These are phyloP conservation scores for Bubo blakistoni DNA, from an alignment of 2,113 vertebrate genomes.

Conservation along the genomic window DNA sequence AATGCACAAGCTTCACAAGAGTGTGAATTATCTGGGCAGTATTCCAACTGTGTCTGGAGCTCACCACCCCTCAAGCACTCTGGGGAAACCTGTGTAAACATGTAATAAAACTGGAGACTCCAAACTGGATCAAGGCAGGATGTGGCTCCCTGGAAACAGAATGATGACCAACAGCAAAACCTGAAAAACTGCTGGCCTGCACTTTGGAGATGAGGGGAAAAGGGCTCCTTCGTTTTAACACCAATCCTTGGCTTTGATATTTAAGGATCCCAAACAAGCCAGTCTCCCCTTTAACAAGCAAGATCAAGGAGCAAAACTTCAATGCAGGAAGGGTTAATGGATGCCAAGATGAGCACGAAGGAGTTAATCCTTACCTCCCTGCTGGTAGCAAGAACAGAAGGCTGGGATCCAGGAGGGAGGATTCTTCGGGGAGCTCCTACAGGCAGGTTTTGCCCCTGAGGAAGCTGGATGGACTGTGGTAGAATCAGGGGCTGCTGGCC, in stretches of 20 bases:
- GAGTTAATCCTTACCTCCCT: conserved; percentile 82
- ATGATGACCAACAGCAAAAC: conserved; percentile 34
- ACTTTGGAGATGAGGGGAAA: not conserved
- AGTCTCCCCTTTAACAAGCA: not conserved
- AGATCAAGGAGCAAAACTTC: not conserved
- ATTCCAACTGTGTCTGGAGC: conserved; percentile 55
- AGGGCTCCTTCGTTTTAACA: conserved; percentile 5
- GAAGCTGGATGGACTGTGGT: conserved; percentile 96
- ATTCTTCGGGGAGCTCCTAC: conserved; percentile 91
- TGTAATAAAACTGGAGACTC: conserved; percentile 62
- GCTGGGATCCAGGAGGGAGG: conserved; percentile 88
- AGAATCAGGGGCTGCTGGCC: conserved; percentile 95
- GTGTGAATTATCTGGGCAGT: conserved; percentile 62
- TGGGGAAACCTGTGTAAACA: conserved; percentile 62
- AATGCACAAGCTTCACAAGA: conserved; percentile 58
- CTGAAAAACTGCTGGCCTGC: not conserved
- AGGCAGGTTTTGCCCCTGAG: conserved; percentile 92
- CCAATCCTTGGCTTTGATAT: not conserved
- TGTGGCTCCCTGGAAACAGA: conserved; percentile 52
- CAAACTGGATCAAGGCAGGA: conserved; percentile 29
- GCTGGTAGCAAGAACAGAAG: conserved; percentile 83
- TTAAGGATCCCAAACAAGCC: conserved; percentile 20
- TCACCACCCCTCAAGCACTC: conserved; percentile 60
- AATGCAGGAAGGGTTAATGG: not conserved
- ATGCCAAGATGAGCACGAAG: not conserved